Conservation (phyloP, 2,888 invertebrate genomes). For the Dasysyrphus tricinctus region DNA sequence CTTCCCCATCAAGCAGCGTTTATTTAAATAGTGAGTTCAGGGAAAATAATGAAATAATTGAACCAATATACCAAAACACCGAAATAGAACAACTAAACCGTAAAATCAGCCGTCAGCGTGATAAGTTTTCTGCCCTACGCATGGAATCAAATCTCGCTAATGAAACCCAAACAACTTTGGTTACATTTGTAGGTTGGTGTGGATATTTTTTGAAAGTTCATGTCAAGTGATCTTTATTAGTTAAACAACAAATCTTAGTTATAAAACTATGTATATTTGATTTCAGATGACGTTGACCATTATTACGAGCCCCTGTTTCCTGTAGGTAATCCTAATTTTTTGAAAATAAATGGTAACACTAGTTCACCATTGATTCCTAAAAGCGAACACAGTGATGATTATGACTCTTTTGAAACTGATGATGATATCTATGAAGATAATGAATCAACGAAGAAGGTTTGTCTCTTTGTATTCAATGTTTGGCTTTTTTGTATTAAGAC, state of each 20-base stretch:
- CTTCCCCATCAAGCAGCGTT: slow-evolving; percentile 80
- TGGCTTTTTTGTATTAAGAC: background rate
- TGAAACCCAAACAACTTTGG: slow-evolving; percentile 78
- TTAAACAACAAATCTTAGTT: background rate
- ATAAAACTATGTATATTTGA: slow-evolving; percentile 1
- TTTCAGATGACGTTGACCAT: slow-evolving; percentile 88
- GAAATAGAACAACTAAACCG: slow-evolving; percentile 70
- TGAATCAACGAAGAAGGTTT: slow-evolving; percentile 81
- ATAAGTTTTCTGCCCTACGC: slow-evolving; percentile 78
- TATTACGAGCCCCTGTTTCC: slow-evolving; percentile 87
- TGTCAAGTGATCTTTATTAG: slow-evolving; percentile 11
- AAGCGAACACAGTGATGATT: slow-evolving; percentile 84
- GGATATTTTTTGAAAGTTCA: slow-evolving; percentile 24
- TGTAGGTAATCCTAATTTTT: slow-evolving; percentile 77
- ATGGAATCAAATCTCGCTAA: slow-evolving; percentile 77
- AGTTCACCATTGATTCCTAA: slow-evolving; percentile 26
- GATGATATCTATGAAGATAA: slow-evolving; percentile 85
- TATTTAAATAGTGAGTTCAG: slow-evolving; percentile 80
- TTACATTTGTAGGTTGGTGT: slow-evolving; percentile 82
- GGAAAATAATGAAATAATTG: slow-evolving; percentile 76
- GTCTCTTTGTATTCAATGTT: slow-evolving; percentile 12
- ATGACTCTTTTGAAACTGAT: slow-evolving; percentile 89
- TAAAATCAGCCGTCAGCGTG: slow-evolving; percentile 73
- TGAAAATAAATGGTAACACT: slow-evolving; percentile 10
- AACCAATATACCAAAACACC: slow-evolving; percentile 81